phyloP scores from a whole-genome alignment of 2,888 invertebrate genomes.

The Gasteruption jaculator region DNA sequence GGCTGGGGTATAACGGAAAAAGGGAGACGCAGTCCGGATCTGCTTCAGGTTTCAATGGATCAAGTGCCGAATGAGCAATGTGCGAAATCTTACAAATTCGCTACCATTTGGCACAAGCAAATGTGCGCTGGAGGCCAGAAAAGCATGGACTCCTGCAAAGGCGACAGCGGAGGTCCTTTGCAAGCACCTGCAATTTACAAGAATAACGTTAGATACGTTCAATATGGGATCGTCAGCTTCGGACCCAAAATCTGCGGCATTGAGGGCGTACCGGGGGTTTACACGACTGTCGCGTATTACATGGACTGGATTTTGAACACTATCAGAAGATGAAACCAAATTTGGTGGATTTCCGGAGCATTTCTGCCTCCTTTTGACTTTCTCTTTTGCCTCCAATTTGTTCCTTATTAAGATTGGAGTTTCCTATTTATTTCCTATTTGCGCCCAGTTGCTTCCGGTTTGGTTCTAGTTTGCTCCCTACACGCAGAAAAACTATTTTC shows the following conservation, averaged over 20 bases:
- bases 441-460: no score
- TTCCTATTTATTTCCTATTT: no score
- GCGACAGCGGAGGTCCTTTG: conserved; percentile 39
- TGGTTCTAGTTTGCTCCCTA: no score
- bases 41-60: conserved; percentile 25
- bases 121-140: conserved; percentile 35
- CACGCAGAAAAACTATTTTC: no score
- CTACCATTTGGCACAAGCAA: conserved; percentile 25
- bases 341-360: no score
- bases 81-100: conserved; percentile 16
- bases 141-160: conserved; percentile 30
- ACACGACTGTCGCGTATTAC: conserved; percentile 29
- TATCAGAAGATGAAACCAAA: no score
- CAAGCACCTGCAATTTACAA: conserved; percentile 24
- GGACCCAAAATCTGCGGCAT: conserved; percentile 29
- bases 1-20: conserved; percentile 35
- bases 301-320: conserved; percentile 31
- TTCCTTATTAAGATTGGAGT: no score
- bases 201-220: conserved; percentile 20
- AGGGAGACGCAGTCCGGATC: conserved; percentile 16
- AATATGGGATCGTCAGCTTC: conserved; percentile 35
- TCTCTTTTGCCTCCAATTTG: no score
- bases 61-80: conserved; percentile 21
- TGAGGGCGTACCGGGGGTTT: conserved; percentile 27
- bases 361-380: no score